Evolutionary conservation across 1,140 invertebrate species (phyloP), one percentile per base, ranked within the genome.

Genomic region (Pygmarrhopalites habei): DNA sequence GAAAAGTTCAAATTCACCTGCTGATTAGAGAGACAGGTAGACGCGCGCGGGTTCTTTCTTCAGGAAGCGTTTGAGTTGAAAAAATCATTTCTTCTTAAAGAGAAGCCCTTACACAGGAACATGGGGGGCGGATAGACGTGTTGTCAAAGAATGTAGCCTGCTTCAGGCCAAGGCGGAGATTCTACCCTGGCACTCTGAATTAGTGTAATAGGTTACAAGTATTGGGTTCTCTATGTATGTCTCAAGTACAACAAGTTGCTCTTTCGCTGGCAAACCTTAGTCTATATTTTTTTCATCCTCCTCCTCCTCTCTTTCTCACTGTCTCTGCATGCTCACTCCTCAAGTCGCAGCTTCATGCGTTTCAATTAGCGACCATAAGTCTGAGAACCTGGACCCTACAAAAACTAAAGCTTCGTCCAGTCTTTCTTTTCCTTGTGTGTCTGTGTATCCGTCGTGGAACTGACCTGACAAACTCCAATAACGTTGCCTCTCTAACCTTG

Each of bases 21-120:
- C 65, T 66, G 65, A 66, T 66, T 66, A 66, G 59, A 62, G 58
- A 65, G 65, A 66, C 58, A 66, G 64, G 59, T 61, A 60, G 58
- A 66, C 43, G 49, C 59, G 41, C 39, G 64, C 59, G 41, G 64
- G 52, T 30, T 61, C 59, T 58, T 66, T 61, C 32, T 35, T 61
- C 47, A 46, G 30, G 44, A 49, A 59, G 43, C 39, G 55, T 57
- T 39, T 29, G 58, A 29, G 17, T 14, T 14, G 30, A 25, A 56
- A 41, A 56, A 56, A 35, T 56, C 30, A 56, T 56, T 58, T 51
- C 44, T 58, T 35, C 44, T 25, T 47, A 25, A 17, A 17, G 14
- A 15, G 21, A 44, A 59, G 21, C 51, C n/a, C 21, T 47, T 35
- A 62, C 26, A 44, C 26, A 30, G 46, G 21, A 46, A 44, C 39